These are phyloP conservation scores for Agrotis segetum DNA, from an alignment of 2,888 invertebrate species.

Conservation along the genomic window DNA sequence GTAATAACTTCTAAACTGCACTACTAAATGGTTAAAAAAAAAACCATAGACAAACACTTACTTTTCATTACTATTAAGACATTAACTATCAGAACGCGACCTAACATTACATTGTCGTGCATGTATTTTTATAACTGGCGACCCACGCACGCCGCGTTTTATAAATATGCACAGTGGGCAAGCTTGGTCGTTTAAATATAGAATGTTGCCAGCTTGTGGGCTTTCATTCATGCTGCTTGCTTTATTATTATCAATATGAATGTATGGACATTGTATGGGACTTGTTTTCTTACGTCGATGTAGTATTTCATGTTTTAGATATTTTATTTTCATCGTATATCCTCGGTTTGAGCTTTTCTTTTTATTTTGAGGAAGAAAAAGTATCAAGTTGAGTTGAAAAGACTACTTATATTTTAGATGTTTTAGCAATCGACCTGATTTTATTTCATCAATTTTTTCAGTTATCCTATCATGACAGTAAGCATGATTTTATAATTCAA, in stretches of 20 bases:
- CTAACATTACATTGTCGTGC: conserved; percentile 53
- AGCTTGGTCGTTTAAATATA: conserved; percentile 59
- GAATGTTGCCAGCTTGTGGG: conserved; percentile 42
- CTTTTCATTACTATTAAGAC: too few relatives aligned
- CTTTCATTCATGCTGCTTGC: conserved; percentile 59
- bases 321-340: neutral
- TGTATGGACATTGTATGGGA: conserved; percentile 24
- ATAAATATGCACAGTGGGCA: conserved; percentile 55
- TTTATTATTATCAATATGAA: conserved; percentile 49
- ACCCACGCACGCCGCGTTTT: conserved; percentile 60
- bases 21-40: too few relatives aligned
- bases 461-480: neutral
- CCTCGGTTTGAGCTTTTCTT: neutral
- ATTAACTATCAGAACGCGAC: conserved; percentile 22
- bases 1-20: too few relatives aligned
- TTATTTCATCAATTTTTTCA: neutral
- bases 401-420: too few relatives aligned
- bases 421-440: too few relatives aligned
- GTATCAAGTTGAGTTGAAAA: too few relatives aligned
- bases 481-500: too few relatives aligned
- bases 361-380: neutral
- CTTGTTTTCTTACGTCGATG: conserved; percentile 26
- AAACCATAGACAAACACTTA: too few relatives aligned
- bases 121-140: conserved; percentile 59
- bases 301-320: neutral